Evolutionary conservation across 2,888 invertebrate genomes (phyloP), one percentile per base, ranked within the genome.

Genomic region (Lordiphosa andalusiaca): DNA sequence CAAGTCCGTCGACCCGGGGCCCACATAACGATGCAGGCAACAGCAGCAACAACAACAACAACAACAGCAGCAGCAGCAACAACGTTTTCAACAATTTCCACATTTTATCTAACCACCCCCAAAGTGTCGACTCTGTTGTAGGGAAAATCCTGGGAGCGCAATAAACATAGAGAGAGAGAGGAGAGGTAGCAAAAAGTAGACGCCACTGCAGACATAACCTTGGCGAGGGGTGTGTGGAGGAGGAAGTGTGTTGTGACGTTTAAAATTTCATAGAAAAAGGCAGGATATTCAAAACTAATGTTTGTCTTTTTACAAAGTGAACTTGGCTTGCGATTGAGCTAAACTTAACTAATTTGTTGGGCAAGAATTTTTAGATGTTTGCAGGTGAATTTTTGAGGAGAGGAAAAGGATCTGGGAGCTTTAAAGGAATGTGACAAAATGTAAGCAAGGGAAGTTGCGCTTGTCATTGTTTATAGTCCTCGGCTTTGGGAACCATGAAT

Each of bases 61-160:
- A 52, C 56, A 40, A 47, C 57, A 46, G 23, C 42, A 64, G 56
- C 42, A 64, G 56, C 73, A 50, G 57, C 72, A 67, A 68, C 75
- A 78, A 73, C 71, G 75, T 67, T 78, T 78, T 84, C 84, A 84
- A 84, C 78, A 84, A 84, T 78, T 84, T 85, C 69, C 85, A 84
- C 85, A 85, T 75, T 85, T 84, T 73, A 83, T 69, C 80, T 71
- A 85, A 66, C 76, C 85, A 81, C 65, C 84, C 85, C 82, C 85
- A 69, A 75, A 75, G 85, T 85, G 82, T 75, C 69, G 73, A 67
- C 81, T 71, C 61, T 21, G 66, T 70, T 63, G 67, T 71, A 58
- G 69, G 72, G 69, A 74, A 85, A 76, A 84, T 76, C 60, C 81
- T 62, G 67, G 53, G 59, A 59, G 64, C 54, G 62, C 16, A 33